Percentiles rank a stretch among this genome's conserved stretches.
Conservation (phyloP, 2,888 invertebrate species). For the Helobdella robusta region DNA sequence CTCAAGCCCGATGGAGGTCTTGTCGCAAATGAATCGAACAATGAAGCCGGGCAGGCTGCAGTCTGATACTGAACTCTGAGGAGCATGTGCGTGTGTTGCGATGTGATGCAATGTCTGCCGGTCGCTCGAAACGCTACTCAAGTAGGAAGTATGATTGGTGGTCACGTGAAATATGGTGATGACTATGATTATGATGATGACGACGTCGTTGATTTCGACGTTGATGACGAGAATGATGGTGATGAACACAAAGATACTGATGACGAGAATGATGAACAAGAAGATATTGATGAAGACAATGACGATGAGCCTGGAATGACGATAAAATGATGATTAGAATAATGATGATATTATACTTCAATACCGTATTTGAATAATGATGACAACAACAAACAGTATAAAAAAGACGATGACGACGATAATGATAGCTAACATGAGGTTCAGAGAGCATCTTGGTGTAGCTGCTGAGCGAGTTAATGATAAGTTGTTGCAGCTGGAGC, state of each 20-base stretch:
- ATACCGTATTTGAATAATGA: too few relatives aligned
- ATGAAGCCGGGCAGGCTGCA: constrained; percentile 50
- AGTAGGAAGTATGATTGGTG: too few relatives aligned
- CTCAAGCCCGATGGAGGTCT: constrained; percentile 48
- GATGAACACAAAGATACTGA: too few relatives aligned
- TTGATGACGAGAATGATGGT: too few relatives aligned
- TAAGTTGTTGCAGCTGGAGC: constrained; percentile 70
- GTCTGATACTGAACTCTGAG: constrained; percentile 45
- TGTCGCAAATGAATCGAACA: constrained; percentile 48
- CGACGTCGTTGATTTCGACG: too few relatives aligned
- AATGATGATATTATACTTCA: too few relatives aligned
- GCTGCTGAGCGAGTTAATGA: constrained; percentile 67
- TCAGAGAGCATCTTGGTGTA: constrained; percentile 69
- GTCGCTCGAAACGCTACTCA: too few relatives aligned
- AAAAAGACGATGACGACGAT: neutral
- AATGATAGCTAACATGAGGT: constrained; percentile 57
- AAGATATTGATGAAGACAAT: neutral
- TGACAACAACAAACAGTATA: neutral
- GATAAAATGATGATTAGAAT: neutral
- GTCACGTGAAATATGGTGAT: too few relatives aligned
- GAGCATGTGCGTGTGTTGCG: neutral
- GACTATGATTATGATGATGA: too few relatives aligned
- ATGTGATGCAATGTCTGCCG: too few relatives aligned
- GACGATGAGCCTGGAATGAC: neutral
- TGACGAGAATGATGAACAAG: too few relatives aligned